These are phyloP conservation scores for Sturnira hondurensis DNA, from an alignment of 2,113 vertebrate species.

Conservation along the genomic window DNA sequence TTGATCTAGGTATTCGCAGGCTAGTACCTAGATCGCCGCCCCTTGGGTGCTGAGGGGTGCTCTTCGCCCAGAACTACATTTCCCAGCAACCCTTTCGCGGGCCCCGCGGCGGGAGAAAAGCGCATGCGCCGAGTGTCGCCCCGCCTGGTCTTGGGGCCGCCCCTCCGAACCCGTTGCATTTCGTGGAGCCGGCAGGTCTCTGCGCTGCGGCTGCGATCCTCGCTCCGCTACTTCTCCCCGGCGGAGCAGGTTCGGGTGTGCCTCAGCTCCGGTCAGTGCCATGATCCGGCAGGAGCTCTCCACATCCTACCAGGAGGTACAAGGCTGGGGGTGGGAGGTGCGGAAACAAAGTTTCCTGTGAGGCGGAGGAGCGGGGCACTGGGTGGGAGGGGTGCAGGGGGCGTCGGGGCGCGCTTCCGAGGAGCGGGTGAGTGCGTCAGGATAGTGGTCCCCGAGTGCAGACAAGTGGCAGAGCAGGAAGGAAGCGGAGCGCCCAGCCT, in stretches of 20 bases:
- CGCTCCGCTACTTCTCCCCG: background rate
- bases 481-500: background rate
- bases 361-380: background rate
- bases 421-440: background rate
- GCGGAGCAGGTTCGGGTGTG: background rate
- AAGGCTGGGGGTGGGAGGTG: background rate
- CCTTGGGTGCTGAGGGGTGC: accelerated
- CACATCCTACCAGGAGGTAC: slow-evolving; percentile 90
- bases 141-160: background rate
- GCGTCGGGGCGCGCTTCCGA: background rate
- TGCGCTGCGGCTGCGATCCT: background rate
- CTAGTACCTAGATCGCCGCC: accelerated
- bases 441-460: background rate
- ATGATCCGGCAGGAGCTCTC: slow-evolving; percentile 84
- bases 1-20: accelerated
- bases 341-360: background rate
- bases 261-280: slow-evolving; percentile 35
- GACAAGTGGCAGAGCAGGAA: background rate
- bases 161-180: no score
- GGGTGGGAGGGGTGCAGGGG: background rate
- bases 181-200: accelerated
- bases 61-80: slow-evolving; percentile 45
- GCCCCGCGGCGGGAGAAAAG: no score
- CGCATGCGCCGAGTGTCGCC: slow-evolving; percentile 25
- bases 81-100: slow-evolving; percentile 23